Conservation (phyloP, 2,888 invertebrate genomes). For the Patella caerulea region DNA sequence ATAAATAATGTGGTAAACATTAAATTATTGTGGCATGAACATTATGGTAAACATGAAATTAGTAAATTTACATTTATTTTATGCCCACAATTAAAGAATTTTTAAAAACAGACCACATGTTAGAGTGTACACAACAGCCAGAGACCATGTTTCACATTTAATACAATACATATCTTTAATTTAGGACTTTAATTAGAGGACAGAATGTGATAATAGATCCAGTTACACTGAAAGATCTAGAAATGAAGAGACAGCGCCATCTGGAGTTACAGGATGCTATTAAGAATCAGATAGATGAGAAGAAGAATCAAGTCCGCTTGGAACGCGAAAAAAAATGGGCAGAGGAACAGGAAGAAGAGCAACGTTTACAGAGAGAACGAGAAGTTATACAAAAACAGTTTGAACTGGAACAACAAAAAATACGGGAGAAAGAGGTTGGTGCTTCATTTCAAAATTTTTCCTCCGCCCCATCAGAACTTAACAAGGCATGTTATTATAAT, state of each 20-base stretch:
- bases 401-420: conserved; percentile 80
- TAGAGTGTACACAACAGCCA: too few relatives aligned
- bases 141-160: too few relatives aligned
- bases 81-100: too few relatives aligned
- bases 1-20: too few relatives aligned
- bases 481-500: too few relatives aligned
- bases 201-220: conserved; percentile 89
- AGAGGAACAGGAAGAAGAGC: conserved; percentile 87
- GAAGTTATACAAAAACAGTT: conserved; percentile 78
- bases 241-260: conserved; percentile 79
- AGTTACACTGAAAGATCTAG: conserved; percentile 84
- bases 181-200: conserved; percentile 81
- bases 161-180: conserved; percentile 15
- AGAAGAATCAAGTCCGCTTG: conserved; percentile 82
- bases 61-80: too few relatives aligned
- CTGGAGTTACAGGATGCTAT: conserved; percentile 75
- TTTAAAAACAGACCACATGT: too few relatives aligned
- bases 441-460: background rate
- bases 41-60: too few relatives aligned
- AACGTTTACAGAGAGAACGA: conserved; percentile 81
- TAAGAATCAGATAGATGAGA: conserved; percentile 81
- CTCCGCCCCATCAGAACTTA: too few relatives aligned
- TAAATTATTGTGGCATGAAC: too few relatives aligned
- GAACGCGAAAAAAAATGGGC: conserved; percentile 82
- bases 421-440: conserved; percentile 56